Evolutionary conservation across 2,797 vertebrate genomes (phyloP).

Genomic region (Arrhamphus sclerolepis): DNA sequence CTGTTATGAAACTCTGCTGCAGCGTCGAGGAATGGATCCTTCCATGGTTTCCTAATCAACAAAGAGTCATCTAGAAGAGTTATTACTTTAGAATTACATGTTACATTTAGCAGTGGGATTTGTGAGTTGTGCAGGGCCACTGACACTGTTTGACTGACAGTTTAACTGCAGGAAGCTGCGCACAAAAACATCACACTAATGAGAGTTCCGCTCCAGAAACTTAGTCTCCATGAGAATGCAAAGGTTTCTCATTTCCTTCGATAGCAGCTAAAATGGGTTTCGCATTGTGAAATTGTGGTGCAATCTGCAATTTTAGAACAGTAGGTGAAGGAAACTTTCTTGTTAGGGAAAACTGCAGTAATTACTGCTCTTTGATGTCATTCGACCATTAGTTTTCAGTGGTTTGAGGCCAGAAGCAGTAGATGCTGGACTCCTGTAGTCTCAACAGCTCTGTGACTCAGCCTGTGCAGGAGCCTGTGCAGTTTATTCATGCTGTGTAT

Average conservation of each 20-base stretch:
- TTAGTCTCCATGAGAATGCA: neutral
- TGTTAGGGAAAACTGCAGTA: constrained; percentile 2
- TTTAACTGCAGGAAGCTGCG: neutral
- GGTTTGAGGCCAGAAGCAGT: constrained; percentile 10
- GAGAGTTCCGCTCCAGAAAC: neutral
- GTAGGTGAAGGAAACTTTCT: constrained; percentile 4
- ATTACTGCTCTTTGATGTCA: constrained; percentile 9
- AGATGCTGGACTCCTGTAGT: constrained; percentile 12
- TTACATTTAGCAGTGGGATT: neutral
- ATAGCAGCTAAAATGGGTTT: neutral
- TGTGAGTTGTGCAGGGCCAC: neutral
- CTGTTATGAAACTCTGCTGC: neutral
- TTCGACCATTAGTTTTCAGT: constrained; percentile 15
- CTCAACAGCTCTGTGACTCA: constrained; percentile 21
- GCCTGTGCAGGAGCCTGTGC: constrained; percentile 18
- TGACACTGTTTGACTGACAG: neutral
- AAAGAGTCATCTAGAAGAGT: neutral
- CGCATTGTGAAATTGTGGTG: neutral
- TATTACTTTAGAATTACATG: neutral
- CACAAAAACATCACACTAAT: neutral
- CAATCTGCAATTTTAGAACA: neutral
- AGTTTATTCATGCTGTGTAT: constrained; percentile 28
- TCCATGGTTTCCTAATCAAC: neutral
- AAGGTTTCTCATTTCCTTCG: neutral
- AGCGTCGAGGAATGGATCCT: neutral